Base-by-base conservation (phyloP, 1,140 invertebrate genomes). In the Zophobas morio region DNA sequence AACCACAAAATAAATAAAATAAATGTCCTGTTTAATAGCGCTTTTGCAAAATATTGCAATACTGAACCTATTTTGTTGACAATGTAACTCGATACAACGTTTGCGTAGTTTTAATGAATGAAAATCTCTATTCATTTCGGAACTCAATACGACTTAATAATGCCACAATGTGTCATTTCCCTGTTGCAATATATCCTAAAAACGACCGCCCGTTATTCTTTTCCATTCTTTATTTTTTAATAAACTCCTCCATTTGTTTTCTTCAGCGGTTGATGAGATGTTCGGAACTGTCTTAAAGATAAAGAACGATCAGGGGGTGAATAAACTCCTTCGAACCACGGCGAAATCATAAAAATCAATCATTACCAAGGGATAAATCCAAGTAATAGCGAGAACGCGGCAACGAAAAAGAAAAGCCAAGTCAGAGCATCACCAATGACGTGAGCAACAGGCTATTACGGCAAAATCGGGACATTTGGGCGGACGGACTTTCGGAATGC, bases 391-490 rank as follows among this genome's bases (percentile, higher is more conserved):
- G 56, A 36, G 36, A 60, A 36, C 3, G 56, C 35, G 36, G 34
- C 56, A 35, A 35, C 34, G 36, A 36, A 57, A 20, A 60, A 60
- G 56, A 60, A 60, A 60, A 60, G 36, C 56, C 6, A 53, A 53
- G 20, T 53, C 49, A 20, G 49, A 46, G 49, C 2, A 53, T 46
- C 32, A 54, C 53, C 56, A 36, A 39, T 39, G 56, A 60, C 56
- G 56, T 60, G 56, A 39, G 56, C 56, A 60, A 60, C 56, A 60
- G 56, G 56, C 56, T 60, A 53, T 53, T 53, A 53, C 49, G 37
- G n/a, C 35, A 39, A 60, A 39, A 35, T 36, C 56, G 56, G 37
- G 56, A 37, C 56, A 6, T 60, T 8, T 60, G 8, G 32, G 8
- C 32, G 5, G 56, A 35, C 42, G 42, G 8, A 4, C 42, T 46